A percentile compares a stretch with the other conserved stretches of the same genome.
These are phyloP conservation scores for Acanthosepion lycidas DNA, from an alignment of 2,888 invertebrate species.

Conservation along the genomic window DNA sequence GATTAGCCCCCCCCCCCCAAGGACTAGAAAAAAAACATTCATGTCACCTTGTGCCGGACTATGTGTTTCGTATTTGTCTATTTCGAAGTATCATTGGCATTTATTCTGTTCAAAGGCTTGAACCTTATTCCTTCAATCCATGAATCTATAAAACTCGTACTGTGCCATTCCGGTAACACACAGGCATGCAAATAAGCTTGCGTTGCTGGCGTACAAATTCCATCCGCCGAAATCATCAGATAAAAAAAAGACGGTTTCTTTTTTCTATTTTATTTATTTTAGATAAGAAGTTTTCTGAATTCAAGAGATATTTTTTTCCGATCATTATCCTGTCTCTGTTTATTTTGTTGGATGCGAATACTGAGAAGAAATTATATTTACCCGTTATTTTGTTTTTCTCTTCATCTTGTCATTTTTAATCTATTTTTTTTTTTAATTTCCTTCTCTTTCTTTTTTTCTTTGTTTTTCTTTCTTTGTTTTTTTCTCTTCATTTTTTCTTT, in stretches of 20 bases:
- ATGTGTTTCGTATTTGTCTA: neutral
- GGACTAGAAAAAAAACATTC: too few relatives aligned
- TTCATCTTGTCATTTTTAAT: neutral
- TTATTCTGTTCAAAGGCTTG: neutral
- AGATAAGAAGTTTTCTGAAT: neutral
- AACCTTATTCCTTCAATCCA: neutral
- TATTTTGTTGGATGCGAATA: neutral
- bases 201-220: neutral
- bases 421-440: too few relatives aligned
- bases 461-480: neutral
- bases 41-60: too few relatives aligned
- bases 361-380: neutral
- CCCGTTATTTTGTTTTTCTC: neutral
- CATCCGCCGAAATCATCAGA: neutral
- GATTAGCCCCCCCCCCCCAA: too few relatives aligned
- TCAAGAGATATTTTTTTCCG: neutral
- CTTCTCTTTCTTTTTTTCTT: neutral
- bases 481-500: neutral
- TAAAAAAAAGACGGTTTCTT: neutral
- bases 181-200: neutral
- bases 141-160: neutral
- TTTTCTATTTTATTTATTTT: neutral
- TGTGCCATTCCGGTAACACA: neutral
- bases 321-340: constrained; percentile 18
- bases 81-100: neutral